Evolutionary conservation across 2,113 vertebrate genomes (phyloP).

Genomic region (Nannobrachium achirus): DNA sequence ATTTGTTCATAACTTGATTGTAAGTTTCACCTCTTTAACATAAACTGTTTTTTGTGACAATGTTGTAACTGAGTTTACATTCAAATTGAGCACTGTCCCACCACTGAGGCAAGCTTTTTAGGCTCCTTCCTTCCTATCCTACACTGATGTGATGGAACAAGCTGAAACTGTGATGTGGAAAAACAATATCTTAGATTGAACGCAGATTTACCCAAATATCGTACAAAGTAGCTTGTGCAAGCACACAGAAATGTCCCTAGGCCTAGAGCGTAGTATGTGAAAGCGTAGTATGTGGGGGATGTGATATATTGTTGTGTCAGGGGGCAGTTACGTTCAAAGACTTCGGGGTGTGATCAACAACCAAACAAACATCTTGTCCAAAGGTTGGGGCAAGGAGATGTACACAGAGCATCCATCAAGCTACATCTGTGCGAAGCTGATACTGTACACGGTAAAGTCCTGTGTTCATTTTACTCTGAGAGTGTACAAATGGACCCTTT

Average conservation of each 20-base stretch:
- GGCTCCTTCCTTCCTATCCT: background rate
- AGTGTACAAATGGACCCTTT: too few species aligned
- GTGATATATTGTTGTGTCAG: slow-evolving; percentile 71
- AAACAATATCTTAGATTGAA: background rate
- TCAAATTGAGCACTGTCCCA: slow-evolving; percentile 39
- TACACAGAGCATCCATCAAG: slow-evolving; percentile 75
- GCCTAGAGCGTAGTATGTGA: slow-evolving; percentile 39
- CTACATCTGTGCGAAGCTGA: slow-evolving; percentile 64
- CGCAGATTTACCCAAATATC: slow-evolving; percentile 14
- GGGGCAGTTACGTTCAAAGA: slow-evolving; percentile 67
- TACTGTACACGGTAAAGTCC: slow-evolving; percentile 29
- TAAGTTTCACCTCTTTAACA: slow-evolving; percentile 23
- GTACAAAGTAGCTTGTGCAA: slow-evolving; percentile 33
- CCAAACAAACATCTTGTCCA: slow-evolving; percentile 67
- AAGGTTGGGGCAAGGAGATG: slow-evolving; percentile 60
- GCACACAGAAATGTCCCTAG: slow-evolving; percentile 34
- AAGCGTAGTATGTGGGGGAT: slow-evolving; percentile 42
- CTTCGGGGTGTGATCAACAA: slow-evolving; percentile 75
- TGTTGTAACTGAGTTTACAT: slow-evolving; percentile 55
- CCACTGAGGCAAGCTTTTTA: slow-evolving; percentile 10
- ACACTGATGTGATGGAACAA: background rate
- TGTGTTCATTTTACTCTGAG: too few species aligned
- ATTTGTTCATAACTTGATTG: slow-evolving; percentile 59
- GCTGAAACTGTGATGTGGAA: background rate
- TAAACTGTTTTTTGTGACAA: slow-evolving; percentile 20